These are phyloP conservation scores for Mesaphorura yosii DNA, from an alignment of 1,140 invertebrate genomes.

Conservation along the genomic window DNA sequence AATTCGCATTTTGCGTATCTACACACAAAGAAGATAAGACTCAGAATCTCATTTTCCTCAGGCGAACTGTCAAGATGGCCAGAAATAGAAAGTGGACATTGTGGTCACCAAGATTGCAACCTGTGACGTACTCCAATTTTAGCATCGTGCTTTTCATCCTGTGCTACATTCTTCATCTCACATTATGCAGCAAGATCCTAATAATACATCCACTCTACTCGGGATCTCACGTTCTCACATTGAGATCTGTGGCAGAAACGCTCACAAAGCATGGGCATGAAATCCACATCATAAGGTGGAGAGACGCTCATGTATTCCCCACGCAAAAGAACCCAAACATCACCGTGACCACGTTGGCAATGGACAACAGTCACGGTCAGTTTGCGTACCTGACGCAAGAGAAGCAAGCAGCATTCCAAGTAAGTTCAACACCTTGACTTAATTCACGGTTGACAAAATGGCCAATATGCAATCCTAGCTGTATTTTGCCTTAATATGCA, in stretches of 20 bases:
- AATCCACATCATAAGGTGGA: slow-evolving; percentile 30
- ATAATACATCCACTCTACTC: slow-evolving; percentile 31
- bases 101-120: too few relatives aligned
- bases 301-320: slow-evolving; percentile 27
- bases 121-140: too few relatives aligned
- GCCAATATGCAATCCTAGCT: too few relatives aligned
- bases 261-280: slow-evolving; percentile 24
- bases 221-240: slow-evolving; percentile 29
- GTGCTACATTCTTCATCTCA: too few relatives aligned
- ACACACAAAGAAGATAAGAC: too few relatives aligned
- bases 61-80: too few relatives aligned
- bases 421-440: not conserved
- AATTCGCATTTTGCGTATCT: too few relatives aligned
- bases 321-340: slow-evolving; percentile 26
- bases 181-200: slow-evolving; percentile 21
- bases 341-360: slow-evolving; percentile 24
- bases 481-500: too few relatives aligned
- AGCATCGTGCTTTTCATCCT: too few relatives aligned
- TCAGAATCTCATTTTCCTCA: too few relatives aligned
- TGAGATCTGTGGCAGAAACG: slow-evolving; percentile 28
- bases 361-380: slow-evolving; percentile 28
- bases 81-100: too few relatives aligned
- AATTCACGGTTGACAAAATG: slow-evolving; percentile 1
- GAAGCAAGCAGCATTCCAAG: slow-evolving; percentile 28
- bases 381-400: slow-evolving; percentile 28